phyloP scores from a whole-genome alignment of 2,797 vertebrate species.

The Poeciliopsis gracilis region DNA sequence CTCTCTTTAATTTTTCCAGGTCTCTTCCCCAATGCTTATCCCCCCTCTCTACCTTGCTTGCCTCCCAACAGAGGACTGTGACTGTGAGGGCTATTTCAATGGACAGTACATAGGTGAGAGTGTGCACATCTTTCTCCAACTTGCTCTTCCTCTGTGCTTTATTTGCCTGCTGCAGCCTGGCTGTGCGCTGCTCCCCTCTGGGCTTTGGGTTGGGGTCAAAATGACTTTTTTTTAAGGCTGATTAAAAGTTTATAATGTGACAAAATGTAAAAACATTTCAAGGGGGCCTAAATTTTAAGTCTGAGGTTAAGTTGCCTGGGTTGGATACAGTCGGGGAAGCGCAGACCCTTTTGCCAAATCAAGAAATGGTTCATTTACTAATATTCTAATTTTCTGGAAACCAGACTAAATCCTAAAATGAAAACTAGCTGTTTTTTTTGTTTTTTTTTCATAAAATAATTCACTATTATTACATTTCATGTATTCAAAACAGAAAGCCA shows the following conservation, averaged over 20 bases:
- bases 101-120: slow-evolving; percentile 97
- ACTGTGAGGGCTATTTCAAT: slow-evolving; percentile 95
- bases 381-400: neutral
- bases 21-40: slow-evolving; percentile 75
- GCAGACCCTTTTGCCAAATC: neutral
- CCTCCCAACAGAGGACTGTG: slow-evolving; percentile 92
- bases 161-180: slow-evolving; percentile 71
- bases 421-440: neutral
- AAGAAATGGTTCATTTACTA: neutral
- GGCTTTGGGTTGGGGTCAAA: slow-evolving; percentile 48
- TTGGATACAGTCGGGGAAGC: neutral
- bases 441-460: neutral
- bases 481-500: slow-evolving; percentile 10
- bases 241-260: neutral
- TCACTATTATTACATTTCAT: neutral
- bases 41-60: slow-evolving; percentile 79
- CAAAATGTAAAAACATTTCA: neutral
- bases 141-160: slow-evolving; percentile 62
- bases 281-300: neutral
- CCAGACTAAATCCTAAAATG: neutral
- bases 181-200: slow-evolving; percentile 57
- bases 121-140: slow-evolving; percentile 74
- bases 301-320: neutral
- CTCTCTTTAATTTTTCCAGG: slow-evolving; percentile 58
- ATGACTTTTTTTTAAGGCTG: slow-evolving; percentile 35